Evolutionary conservation across 1,140 invertebrate genomes (phyloP), one percentile per base, ranked within the genome.

Genomic region (Drosophila tani): DNA sequence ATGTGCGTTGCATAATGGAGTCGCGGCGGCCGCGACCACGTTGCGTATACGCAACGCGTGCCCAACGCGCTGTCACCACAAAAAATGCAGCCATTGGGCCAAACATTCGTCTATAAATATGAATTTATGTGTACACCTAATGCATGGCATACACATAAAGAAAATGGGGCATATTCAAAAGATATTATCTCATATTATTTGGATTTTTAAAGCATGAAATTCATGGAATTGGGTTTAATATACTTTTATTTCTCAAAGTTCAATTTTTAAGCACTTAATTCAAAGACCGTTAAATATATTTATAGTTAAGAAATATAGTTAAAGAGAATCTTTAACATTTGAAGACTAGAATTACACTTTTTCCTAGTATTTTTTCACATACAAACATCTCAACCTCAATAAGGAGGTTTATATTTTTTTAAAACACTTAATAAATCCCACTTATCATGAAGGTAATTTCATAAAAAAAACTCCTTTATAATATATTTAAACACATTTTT

Each of bases 1-100:
- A 68, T 73, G 75, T 75, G 68, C 68, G 75, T 86, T 86, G 79
- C 82, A 82, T 86, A 79, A 82, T 86, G 65, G 64, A 68, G 55
- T n/a, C 43, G 38, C 47, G 35, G 15, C 15, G 43, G n/a, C 40
- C 40, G 15, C 17, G 38, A 11, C 45, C 65, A 83, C 58, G 38
- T 55, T 58, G 70, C 81, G 81, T 78, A 85, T 85, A 81, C 74
- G 82, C 74, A 71, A 5, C 40, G 58, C 19, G 35, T 27, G 41
- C 27, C 57, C 41, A 41, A 24, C 45, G 27, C 35, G 47, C 29
- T 50, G 46, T 43, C 43, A 50, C 40, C 50, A 49, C 32, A 11
- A 51, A 57, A 67, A 56, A 55, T 77, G 49, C 75, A 69, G 32
- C 38, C 24, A 40, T 40, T 21, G 14, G 53, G 35, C 24, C 47